These are phyloP conservation scores for Chrysopilus asiliformis DNA, from an alignment of 2,888 invertebrate species.

Conservation along the genomic window DNA sequence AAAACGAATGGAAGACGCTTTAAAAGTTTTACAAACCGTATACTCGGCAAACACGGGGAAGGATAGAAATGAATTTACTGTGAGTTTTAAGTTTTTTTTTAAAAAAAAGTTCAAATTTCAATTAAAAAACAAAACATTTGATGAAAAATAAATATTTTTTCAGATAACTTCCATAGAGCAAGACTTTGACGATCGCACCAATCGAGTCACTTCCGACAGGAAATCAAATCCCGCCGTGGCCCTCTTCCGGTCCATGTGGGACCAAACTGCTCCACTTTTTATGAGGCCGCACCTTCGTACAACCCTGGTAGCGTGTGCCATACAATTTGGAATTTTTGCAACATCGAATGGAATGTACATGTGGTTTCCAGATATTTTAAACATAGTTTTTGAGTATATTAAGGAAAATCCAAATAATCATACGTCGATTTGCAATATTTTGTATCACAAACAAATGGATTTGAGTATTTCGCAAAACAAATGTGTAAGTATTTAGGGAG, in stretches of 20 bases:
- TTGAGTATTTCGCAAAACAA: conserved; percentile 14
- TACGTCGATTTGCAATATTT: conserved; percentile 25
- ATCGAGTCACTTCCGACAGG: background rate
- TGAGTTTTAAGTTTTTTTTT: conserved; percentile 13
- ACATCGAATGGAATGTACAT: conserved; percentile 30
- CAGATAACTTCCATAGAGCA: conserved; percentile 7
- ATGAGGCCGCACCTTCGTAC: conserved; percentile 22
- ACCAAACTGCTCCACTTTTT: conserved; percentile 29
- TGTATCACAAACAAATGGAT: conserved; percentile 18
- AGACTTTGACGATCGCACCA: background rate
- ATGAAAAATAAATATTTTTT: conserved; percentile 1
- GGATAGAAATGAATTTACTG: conserved; percentile 18
- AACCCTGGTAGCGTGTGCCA: conserved; percentile 24
- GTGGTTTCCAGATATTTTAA: conserved; percentile 31
- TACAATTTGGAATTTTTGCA: conserved; percentile 28
- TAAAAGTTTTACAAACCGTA: conserved; percentile 23
- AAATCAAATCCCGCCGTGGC: conserved; percentile 5
- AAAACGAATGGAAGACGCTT: conserved; percentile 21
- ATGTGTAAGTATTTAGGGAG: conserved; percentile 1
- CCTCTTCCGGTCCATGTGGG: conserved; percentile 25
- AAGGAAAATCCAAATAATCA: conserved; percentile 20
- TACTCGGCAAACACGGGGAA: conserved; percentile 23
- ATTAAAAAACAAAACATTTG: background rate
- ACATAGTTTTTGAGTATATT: conserved; percentile 24
- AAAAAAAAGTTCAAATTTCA: background rate